Evolutionary conservation across 2,113 vertebrate genomes (phyloP), one percentile per base, ranked within the genome.

Genomic region (Nothoprocta perdicaria): DNA sequence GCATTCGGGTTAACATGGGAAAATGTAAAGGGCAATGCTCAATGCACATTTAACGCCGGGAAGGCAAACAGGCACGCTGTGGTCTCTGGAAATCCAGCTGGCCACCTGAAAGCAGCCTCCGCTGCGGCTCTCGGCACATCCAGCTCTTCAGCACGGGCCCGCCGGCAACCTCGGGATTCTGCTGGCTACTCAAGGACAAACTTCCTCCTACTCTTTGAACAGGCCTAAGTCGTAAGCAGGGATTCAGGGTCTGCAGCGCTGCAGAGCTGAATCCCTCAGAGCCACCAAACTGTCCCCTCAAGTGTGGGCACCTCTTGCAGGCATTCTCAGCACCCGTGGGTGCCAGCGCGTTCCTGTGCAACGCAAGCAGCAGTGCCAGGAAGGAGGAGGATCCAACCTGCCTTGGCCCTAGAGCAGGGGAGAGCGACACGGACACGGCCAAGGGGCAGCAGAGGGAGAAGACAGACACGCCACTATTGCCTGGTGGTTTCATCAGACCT

Each of bases 41-140:
- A 0, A 43, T 68, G 58, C 0, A 0, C 0, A 2, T 35, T 72
- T 26, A n/a, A 38, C 68, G 52, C 11, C 82, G 2, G 43, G 62
- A 52, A 84, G 89, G 87, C 90, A 95, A 91, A 84, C 52, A 68
- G 0, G 16, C 6, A 0, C 52, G 79, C 67, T 71, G 17, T 1
- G 4, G 31, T 8, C 87, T 60, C 71, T 73, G 72, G 43, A 72
- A 80, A 31, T 33, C 71, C 19, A 68, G 41, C 48, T 50, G 53
- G 3, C 53, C 82, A 68, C 85, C 90, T 69, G 79, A 79, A 46
- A 67, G 10, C 6, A 1, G 71, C 6, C 71, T 58, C 84, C 6
- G 61, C 55, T 10, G 82, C 69, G 7, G 65, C 2, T 33, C 62
- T 18, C 41, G 4, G 67, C 0, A 1, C 5, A 17, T 52, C 89